Conservation (phyloP, 2,797 vertebrate genomes). For the Hephaestus fuliginosus region DNA sequence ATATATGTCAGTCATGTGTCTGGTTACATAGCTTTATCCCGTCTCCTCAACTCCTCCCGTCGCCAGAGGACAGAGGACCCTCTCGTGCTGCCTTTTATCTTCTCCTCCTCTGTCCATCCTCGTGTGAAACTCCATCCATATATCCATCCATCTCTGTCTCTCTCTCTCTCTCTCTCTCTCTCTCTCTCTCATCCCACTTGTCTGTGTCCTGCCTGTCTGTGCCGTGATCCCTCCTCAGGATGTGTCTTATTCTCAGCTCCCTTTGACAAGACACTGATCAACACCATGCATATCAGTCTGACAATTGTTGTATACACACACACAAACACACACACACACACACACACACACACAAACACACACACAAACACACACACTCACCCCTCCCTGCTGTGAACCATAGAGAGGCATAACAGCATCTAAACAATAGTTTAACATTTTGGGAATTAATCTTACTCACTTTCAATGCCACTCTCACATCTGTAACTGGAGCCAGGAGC, state of each 20-base stretch:
- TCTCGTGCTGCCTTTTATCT: slow-evolving; percentile 30
- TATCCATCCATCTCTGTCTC: slow-evolving; percentile 4
- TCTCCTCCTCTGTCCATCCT: slow-evolving; percentile 40
- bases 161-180: slow-evolving; percentile 5
- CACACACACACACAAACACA: slow-evolving; percentile 11
- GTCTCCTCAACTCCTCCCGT: slow-evolving; percentile 17
- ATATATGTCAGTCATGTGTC: neutral
- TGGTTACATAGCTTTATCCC: slow-evolving; percentile 12
- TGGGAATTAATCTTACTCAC: neutral
- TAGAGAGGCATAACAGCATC: neutral
- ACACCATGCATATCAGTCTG: slow-evolving; percentile 57
- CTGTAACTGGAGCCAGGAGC: neutral
- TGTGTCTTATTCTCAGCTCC: slow-evolving; percentile 64
- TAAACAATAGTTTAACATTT: neutral
- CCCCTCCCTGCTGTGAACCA: slow-evolving; percentile 1
- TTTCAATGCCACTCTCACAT: neutral
- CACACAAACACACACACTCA: neutral
- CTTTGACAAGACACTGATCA: slow-evolving; percentile 71
- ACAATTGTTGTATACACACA: slow-evolving; percentile 39
- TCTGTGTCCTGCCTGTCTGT: slow-evolving; percentile 54
- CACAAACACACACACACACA: neutral
- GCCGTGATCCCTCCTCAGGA: slow-evolving; percentile 56
- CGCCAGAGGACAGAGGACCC: slow-evolving; percentile 34
- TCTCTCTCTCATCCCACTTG: slow-evolving; percentile 42
- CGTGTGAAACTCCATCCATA: slow-evolving; percentile 60